Base-by-base conservation (phyloP, 92 coral and sea anemone species). In the Heliopora coerulea region DNA sequence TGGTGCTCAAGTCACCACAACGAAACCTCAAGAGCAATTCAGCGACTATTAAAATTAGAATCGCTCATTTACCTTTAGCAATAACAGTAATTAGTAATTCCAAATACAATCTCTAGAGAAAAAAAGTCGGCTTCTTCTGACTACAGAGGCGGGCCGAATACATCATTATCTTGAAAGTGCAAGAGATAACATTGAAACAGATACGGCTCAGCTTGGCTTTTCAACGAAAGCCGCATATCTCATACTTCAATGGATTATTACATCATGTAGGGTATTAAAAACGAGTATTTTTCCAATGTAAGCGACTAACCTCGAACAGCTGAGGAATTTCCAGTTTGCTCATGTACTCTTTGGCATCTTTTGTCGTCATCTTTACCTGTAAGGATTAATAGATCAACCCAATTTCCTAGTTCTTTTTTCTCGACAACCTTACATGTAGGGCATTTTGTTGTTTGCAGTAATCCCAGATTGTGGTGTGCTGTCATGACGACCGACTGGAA, bases 311-410 rank as follows among this genome's bases (percentile, higher is more conserved):
- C 84, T 92, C 97, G 68, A 92, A 92, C 0, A 92, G 85, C 82
- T 92, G 97, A 79, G 88, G 90, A 17, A 92, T 89, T 79, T 92
- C 97, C 17, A 96, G 79, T 50, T 83, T 87, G 30, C 91, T 96
- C 93, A 92, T 89, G 74, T 92, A 92, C 0, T 89, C 97, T 60
- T 92, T 92, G 65, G 96, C 88, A 64, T 92, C 97, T 75, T 87
- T 89, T 20, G 96, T 67, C 58, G 97, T 89, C 97, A 92, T 92
- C 49, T 34, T 85, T 34, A 23, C 48, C 48, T 15, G 49, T 20
- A 0, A 28, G 27, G 73, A 66, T 66, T 46, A 46, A 66, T 17
- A 27, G 73, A 41, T 66, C 73, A 66, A 14, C 40, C 12, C 49
- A 41, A 18, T 44, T 35, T 35, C 28, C 28, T 17, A 63, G 5